phyloP scores from a whole-genome alignment of 2,797 vertebrate genomes.

The Tenualosa thibaudeaui region DNA sequence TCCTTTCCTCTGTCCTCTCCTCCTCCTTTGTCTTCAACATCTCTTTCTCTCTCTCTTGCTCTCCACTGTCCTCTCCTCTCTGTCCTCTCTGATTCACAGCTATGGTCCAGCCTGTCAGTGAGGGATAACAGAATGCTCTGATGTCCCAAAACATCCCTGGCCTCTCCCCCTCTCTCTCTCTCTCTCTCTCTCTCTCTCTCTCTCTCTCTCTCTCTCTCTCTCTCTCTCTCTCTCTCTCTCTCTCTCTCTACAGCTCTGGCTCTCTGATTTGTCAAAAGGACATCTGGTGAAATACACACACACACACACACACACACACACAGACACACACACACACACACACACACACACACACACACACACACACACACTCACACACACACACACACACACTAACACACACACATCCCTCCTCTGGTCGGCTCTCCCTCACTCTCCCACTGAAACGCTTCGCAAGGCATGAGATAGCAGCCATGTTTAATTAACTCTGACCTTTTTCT shows the following conservation, averaged over 20 bases:
- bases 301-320: no score
- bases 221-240: not conserved
- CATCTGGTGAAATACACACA: conserved; percentile 27
- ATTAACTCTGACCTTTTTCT: conserved; percentile 44
- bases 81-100: conserved; percentile 50
- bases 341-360: no score
- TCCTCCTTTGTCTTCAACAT: conserved; percentile 28
- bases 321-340: no score
- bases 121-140: conserved; percentile 16
- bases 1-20: conserved; percentile 36
- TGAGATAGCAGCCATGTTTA: conserved; percentile 34
- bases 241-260: not conserved
- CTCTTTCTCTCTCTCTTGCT: conserved; percentile 48
- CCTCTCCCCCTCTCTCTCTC: conserved; percentile 4
- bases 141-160: not conserved
- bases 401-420: conserved; percentile 30
- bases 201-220: conserved; percentile 10
- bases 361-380: no score
- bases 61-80: conserved; percentile 42
- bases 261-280: conserved; percentile 26
- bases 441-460: conserved; percentile 27
- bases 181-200: conserved; percentile 10
- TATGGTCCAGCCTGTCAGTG: conserved; percentile 26
- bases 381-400: conserved; percentile 5
- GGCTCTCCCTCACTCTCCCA: conserved; percentile 18